Conservation (phyloP, 92 coral and sea anemone species). For the Nematostella vectensis region DNA sequence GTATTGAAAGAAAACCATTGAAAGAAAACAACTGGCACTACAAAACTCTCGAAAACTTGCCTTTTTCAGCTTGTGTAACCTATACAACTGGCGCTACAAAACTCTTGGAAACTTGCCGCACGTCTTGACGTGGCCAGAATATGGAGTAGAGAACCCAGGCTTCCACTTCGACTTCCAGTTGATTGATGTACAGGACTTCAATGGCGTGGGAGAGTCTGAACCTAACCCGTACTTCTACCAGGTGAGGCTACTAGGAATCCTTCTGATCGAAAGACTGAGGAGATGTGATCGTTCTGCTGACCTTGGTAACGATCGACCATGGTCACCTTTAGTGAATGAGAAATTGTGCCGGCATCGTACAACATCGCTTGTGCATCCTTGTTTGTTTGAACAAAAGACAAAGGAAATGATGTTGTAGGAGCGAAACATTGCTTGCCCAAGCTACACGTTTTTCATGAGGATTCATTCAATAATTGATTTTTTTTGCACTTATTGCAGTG, state of each 20-base stretch:
- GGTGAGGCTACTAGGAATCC: constrained; percentile 33
- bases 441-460: no score
- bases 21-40: no score
- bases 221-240: constrained; percentile 98
- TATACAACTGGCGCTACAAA: constrained; percentile 98
- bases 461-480: no score
- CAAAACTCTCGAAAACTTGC: no score
- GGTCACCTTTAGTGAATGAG: constrained; percentile 80
- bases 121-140: constrained; percentile 90
- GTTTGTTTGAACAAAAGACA: no score
- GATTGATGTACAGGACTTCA: constrained; percentile 90
- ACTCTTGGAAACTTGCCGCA: constrained; percentile 93
- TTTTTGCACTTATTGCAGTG: no score
- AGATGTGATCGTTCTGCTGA: constrained; percentile 96
- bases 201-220: constrained; percentile 96
- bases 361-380: no score
- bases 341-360: no score
- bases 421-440: no score
- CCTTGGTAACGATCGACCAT: constrained; percentile 99
- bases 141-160: constrained; percentile 93
- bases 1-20: no score
- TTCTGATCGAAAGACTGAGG: no score
- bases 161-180: constrained; percentile 89
- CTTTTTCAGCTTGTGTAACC: constrained; percentile 80
- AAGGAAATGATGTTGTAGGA: no score